phyloP scores from a whole-genome alignment of 2,797 vertebrate genomes.

The Brachyrhaphis roseni region DNA sequence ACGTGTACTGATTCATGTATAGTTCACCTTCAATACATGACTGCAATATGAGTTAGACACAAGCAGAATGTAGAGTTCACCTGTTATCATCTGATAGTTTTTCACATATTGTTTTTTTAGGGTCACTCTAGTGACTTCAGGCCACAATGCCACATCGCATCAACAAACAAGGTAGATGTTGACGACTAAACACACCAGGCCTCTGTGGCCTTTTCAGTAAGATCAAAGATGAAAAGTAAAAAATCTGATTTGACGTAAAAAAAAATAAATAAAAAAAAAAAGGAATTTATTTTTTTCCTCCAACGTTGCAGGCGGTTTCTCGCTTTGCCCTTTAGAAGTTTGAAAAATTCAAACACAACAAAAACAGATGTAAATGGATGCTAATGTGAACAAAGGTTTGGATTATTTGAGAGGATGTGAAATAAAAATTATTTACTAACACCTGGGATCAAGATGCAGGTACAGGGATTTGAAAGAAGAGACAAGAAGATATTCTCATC shows the following conservation, averaged over 20 bases:
- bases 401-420: not conserved
- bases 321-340: not conserved
- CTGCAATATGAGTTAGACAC: not conserved
- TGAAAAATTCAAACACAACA: not conserved
- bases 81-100: not conserved
- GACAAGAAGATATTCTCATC: not conserved
- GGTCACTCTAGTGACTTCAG: not conserved
- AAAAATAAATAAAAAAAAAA: not conserved
- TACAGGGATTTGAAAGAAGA: not conserved
- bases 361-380: slow-evolving; percentile 6
- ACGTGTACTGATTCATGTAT: not conserved
- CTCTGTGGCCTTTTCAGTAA: not conserved
- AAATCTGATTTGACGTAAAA: not conserved
- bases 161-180: not conserved
- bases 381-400: slow-evolving; percentile 7
- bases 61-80: not conserved
- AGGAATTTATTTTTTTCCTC: not conserved
- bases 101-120: not conserved
- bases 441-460: not conserved
- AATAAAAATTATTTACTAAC: not conserved
- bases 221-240: not conserved
- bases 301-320: not conserved
- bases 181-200: not conserved
- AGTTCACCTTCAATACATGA: not conserved
- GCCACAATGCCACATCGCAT: not conserved